Conservation (phyloP, 2,113 vertebrate genomes). For the Coturnix japonica region DNA sequence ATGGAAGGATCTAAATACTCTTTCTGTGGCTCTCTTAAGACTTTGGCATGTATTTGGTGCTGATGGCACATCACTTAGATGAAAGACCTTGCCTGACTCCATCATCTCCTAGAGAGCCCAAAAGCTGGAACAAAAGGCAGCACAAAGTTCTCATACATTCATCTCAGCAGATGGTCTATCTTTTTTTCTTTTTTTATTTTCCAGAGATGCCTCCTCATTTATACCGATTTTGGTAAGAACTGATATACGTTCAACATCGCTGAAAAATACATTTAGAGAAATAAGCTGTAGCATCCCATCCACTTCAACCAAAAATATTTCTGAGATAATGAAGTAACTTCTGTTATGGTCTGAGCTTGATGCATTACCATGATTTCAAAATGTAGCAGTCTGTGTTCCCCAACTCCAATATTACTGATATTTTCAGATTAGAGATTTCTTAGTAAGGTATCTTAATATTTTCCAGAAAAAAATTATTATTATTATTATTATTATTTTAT, state of each 20-base stretch:
- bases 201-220: not conserved
- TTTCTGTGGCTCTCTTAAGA: not conserved
- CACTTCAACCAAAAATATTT: not conserved
- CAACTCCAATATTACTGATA: not conserved
- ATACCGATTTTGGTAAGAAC: not conserved
- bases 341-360: not conserved
- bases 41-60: not conserved
- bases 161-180: not conserved
- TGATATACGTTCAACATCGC: not conserved
- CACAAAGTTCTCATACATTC: accelerated
- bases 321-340: not conserved
- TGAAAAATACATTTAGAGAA: not conserved
- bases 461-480: not conserved
- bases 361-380: not conserved
- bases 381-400: not conserved
- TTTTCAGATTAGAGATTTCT: not conserved
- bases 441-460: accelerated
- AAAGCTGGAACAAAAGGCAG: not conserved
- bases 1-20: not conserved
- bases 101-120: not conserved
- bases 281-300: not conserved
- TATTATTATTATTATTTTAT: not conserved
- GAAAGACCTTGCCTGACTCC: not conserved
- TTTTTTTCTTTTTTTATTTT: not conserved
- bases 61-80: not conserved